A percentile compares a stretch with the other conserved stretches of the same genome.
phyloP scores from a whole-genome alignment of 2,888 invertebrate species.

The Heteromyza rotundicornis region DNA sequence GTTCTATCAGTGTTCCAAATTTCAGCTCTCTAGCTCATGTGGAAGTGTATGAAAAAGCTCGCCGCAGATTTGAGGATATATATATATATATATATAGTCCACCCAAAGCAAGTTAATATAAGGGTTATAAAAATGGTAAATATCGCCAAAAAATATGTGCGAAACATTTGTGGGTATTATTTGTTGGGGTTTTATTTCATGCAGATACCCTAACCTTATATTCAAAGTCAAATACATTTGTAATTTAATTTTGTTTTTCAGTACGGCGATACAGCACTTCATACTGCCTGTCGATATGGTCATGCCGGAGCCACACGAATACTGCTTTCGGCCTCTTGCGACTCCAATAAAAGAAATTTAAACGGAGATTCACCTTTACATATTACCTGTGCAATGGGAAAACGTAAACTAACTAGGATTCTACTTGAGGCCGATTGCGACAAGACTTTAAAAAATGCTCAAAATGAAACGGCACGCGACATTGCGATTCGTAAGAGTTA shows the following conservation, averaged over 20 bases:
- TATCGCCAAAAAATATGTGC: too few species aligned
- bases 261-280: slow-evolving; percentile 94
- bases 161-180: too few species aligned
- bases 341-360: slow-evolving; percentile 89
- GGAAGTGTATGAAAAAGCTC: too few species aligned
- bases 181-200: slow-evolving; percentile 1
- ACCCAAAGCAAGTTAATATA: too few species aligned
- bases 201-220: background rate
- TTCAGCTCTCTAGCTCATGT: too few species aligned
- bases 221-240: background rate
- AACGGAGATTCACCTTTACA: slow-evolving; percentile 95
- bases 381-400: slow-evolving; percentile 92
- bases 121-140: too few species aligned
- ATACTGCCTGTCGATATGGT: slow-evolving; percentile 93
- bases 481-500: slow-evolving; percentile 88
- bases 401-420: slow-evolving; percentile 88
- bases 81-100: too few species aligned
- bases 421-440: slow-evolving; percentile 87
- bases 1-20: too few species aligned
- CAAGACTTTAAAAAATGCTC: slow-evolving; percentile 65
- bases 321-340: slow-evolving; percentile 86
- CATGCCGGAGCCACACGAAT: slow-evolving; percentile 96
- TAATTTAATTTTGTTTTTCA: slow-evolving; percentile 59
- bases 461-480: slow-evolving; percentile 85
- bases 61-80: too few species aligned